Percentiles rank a stretch among this genome's conserved stretches.
phyloP scores from a whole-genome alignment of 1,140 invertebrate species.

The Drosophila pectinifera region DNA sequence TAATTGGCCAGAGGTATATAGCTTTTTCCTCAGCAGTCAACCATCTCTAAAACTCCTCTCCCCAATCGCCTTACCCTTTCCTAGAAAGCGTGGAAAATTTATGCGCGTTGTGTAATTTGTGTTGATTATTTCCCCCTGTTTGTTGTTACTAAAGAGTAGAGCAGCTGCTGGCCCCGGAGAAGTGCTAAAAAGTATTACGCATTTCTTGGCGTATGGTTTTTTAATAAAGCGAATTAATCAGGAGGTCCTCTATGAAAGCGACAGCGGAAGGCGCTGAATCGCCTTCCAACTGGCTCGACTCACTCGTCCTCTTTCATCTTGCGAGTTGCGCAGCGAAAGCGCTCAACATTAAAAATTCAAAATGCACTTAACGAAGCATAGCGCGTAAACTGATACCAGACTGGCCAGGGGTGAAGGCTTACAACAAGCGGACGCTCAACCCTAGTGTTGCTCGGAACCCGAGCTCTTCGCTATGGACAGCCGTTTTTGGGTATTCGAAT shows the following conservation, averaged over 20 bases:
- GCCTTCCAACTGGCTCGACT: slow-evolving; percentile 17
- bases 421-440: background rate
- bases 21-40: slow-evolving; percentile 4
- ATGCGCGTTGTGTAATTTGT: slow-evolving; percentile 69
- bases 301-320: slow-evolving; percentile 20
- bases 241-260: slow-evolving; percentile 22
- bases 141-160: slow-evolving; percentile 41
- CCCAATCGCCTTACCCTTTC: slow-evolving; percentile 16
- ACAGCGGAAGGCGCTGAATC: slow-evolving; percentile 6
- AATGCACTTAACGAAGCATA: slow-evolving; percentile 83
- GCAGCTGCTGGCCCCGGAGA: slow-evolving; percentile 43
- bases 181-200: slow-evolving; percentile 66
- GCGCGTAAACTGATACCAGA: slow-evolving; percentile 78
- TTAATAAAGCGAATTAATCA: slow-evolving; percentile 82
- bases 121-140: slow-evolving; percentile 71
- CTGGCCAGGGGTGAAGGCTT: slow-evolving; percentile 24
- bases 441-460: slow-evolving; percentile 38
- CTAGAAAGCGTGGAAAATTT: slow-evolving; percentile 53
- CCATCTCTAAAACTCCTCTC: slow-evolving; percentile 16
- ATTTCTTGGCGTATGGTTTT: slow-evolving; percentile 73
- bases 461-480: slow-evolving; percentile 11
- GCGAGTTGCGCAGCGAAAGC: slow-evolving; percentile 27
- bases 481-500: slow-evolving; percentile 1
- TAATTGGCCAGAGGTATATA: slow-evolving; percentile 59
- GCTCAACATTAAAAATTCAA: slow-evolving; percentile 79